Evolutionary conservation across 1,140 invertebrate species (phyloP).

Genomic region (Zaprionus tsacasi): DNA sequence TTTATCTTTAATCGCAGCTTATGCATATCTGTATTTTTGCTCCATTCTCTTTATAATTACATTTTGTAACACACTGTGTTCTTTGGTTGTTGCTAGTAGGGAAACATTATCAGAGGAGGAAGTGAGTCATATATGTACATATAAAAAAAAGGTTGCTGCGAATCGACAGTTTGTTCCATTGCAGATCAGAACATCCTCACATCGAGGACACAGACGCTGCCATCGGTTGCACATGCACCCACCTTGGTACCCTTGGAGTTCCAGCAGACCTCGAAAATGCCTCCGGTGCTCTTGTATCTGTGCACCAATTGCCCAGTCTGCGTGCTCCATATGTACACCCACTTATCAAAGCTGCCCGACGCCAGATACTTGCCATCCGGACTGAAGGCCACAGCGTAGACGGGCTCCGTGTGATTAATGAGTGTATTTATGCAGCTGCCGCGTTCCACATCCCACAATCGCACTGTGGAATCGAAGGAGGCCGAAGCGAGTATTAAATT

Average conservation of each 20-base stretch:
- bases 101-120: too few species aligned
- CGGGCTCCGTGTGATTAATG: conserved; percentile 98
- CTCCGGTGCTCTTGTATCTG: conserved; percentile 98
- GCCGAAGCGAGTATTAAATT: conserved; percentile 98
- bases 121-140: too few species aligned
- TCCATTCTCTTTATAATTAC: too few species aligned
- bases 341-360: conserved; percentile 99
- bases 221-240: conserved; percentile 98
- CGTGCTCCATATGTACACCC: conserved; percentile 99
- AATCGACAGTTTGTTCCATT: conserved; percentile 18
- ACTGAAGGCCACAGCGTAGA: conserved; percentile 95
- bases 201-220: conserved; percentile 95
- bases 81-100: too few species aligned
- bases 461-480: conserved; percentile 98
- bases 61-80: too few species aligned
- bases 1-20: too few species aligned
- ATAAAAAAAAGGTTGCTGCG: too few species aligned
- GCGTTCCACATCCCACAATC: conserved; percentile 98
- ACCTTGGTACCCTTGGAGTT: conserved; percentile 99
- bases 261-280: conserved; percentile 99
- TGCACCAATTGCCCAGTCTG: conserved; percentile 98
- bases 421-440: conserved; percentile 98
- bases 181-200: conserved; percentile 90
- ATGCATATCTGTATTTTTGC: too few species aligned
- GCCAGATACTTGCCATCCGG: conserved; percentile 99